Evolutionary conservation across 2,113 vertebrate species (phyloP).

Genomic region (Microcebus tavaratra): DNA sequence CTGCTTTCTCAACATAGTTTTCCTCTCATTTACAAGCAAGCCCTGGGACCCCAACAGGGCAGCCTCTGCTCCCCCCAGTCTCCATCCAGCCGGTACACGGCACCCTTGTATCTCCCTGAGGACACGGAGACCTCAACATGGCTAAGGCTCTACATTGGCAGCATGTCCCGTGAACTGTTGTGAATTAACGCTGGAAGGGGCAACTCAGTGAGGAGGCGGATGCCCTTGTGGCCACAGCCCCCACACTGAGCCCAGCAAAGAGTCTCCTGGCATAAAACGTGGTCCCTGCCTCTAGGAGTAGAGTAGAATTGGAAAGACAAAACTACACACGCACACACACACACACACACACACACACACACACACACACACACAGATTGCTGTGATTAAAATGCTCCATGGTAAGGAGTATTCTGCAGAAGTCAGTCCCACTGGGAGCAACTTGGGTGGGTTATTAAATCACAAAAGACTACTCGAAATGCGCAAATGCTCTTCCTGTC

Average conservation of each 20-base stretch:
- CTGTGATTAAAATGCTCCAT: neutral
- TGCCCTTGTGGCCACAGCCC: accelerated
- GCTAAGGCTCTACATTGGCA: neutral
- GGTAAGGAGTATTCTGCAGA: neutral
- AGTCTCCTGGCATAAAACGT: neutral
- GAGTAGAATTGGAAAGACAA: neutral
- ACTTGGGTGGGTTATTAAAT: neutral
- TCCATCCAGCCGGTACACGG: no score
- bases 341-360: neutral
- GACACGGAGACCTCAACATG: accelerated
- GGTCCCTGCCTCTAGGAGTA: neutral
- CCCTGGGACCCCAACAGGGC: neutral
- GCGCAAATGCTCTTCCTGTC: neutral
- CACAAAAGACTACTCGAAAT: neutral
- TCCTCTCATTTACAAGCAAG: neutral
- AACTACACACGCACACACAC: no score
- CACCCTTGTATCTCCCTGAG: neutral
- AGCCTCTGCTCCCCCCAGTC: neutral
- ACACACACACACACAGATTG: neutral
- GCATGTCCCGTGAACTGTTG: neutral
- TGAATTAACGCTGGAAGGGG: neutral
- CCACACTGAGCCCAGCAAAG: neutral
- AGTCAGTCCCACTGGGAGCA: neutral
- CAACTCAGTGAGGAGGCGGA: neutral
- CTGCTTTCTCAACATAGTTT: neutral